Percentiles rank a stretch among this genome's conserved stretches.
Conservation (phyloP, 2,113 vertebrate genomes). For the Syngnathus floridae region DNA sequence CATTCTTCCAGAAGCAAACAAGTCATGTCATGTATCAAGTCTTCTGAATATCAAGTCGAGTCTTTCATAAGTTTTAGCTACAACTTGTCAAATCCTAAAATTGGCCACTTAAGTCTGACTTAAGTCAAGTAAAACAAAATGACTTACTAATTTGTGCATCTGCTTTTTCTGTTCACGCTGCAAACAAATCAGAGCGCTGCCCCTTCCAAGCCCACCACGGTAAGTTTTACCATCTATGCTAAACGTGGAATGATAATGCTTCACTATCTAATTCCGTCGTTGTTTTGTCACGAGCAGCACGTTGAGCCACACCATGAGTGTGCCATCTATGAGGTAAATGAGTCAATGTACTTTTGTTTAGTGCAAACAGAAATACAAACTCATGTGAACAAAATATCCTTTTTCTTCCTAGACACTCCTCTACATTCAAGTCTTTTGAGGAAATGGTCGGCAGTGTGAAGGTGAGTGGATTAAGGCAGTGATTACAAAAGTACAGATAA, state of each 20-base stretch:
- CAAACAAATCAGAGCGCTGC: conserved; percentile 74
- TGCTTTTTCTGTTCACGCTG: conserved; percentile 53
- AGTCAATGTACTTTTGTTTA: background rate
- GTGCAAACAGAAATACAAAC: background rate
- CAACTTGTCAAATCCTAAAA: too few relatives aligned
- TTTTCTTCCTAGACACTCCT: conserved; percentile 79
- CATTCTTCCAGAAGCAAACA: too few relatives aligned
- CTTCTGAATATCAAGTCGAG: too few relatives aligned
- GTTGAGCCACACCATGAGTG: conserved; percentile 90
- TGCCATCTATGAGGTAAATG: conserved; percentile 93
- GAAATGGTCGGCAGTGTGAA: conserved; percentile 85
- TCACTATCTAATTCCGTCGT: background rate
- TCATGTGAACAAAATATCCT: background rate
- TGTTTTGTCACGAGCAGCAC: conserved; percentile 57
- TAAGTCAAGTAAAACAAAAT: background rate
- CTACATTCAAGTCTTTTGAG: conserved; percentile 91
- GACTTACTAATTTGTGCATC: conserved; percentile 18
- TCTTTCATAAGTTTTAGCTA: too few relatives aligned
- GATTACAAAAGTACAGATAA: background rate
- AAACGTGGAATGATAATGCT: background rate
- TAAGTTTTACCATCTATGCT: conserved; percentile 61
- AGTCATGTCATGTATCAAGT: too few relatives aligned
- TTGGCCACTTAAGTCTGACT: too few relatives aligned
- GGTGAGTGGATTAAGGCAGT: conserved; percentile 62
- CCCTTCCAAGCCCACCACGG: conserved; percentile 86